Base-by-base conservation (phyloP, 2,888 invertebrate genomes). In the Rotaria socialis region DNA sequence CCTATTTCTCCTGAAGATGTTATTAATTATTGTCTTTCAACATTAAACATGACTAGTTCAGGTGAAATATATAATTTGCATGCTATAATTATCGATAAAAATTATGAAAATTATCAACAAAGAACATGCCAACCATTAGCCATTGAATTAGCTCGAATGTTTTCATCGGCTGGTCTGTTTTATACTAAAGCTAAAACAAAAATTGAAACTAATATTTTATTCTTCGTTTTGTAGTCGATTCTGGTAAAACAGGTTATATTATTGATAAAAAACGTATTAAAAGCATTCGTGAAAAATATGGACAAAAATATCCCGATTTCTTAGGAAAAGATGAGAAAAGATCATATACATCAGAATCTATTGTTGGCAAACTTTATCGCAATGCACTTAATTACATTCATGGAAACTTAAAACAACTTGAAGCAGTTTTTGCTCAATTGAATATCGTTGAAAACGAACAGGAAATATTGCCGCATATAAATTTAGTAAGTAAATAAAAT, bases 51-150 rank as follows among this genome's bases (percentile, higher is more conserved):
- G 24, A 47, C 80, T 0, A 47, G 24, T 47, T 47, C 47, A 80
- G 80, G 80, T n/a, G 80, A 80, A 47, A 80, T 80, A 24, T 80
- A 47, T n/a, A 80, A 80, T 80, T 24, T 80, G 24, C 80, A 80
- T 47, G 43, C 47, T 7, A 19, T n/a, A 2, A 80, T 80, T 80
- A n/a, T 47, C 0, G 80, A 80, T 80, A 47, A 47, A n/a, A 80
- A 80, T 47, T 24, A 24, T 47, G 47, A 80, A 47, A 80, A 80
- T 80, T 80, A n/a, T 47, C 4, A 43, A 16, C 47, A 24, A 80
- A 47, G 80, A 47, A 47, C 80, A n/a, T 80, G 80, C 47, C 47
- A 43, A 47, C 43, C 80, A n/a, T 80, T 80, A 47, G 43, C 47
- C 4, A 80, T 80, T 80, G 80, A 80, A 80, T 47, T 80, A 80